These are phyloP conservation scores for Pelmatolapia mariae DNA, from an alignment of 2,113 vertebrate species.

Conservation along the genomic window DNA sequence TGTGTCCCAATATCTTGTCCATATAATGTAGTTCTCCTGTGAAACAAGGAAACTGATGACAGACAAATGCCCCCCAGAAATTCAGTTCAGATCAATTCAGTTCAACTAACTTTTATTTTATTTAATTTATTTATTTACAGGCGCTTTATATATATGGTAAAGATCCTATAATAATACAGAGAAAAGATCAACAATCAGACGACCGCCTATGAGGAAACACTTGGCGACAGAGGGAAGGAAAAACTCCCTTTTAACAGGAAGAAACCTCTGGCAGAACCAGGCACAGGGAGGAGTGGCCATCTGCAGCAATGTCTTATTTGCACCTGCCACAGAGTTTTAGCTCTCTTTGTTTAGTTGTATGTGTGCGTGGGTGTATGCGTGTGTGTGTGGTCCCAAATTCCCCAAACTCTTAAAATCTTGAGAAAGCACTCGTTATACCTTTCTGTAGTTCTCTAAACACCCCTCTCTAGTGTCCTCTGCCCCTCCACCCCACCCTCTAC, in stretches of 20 bases:
- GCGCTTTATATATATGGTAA: neutral
- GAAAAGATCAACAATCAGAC: neutral
- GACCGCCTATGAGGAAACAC: neutral
- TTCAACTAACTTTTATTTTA: neutral
- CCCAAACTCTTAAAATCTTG: neutral
- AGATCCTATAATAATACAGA: neutral
- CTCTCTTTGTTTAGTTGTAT: neutral
- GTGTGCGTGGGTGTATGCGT: neutral
- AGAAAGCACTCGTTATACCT: slow-evolving; percentile 21
- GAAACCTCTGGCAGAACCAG: neutral
- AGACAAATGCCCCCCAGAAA: neutral
- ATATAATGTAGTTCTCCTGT: neutral
- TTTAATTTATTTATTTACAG: neutral
- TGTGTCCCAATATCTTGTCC: neutral
- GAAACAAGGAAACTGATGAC: neutral
- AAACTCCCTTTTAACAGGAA: neutral
- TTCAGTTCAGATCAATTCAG: neutral
- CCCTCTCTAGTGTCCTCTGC: neutral
- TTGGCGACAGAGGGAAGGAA: neutral
- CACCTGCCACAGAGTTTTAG: neutral
- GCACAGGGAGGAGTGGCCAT: neutral
- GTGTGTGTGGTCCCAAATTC: neutral
- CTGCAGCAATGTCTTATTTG: neutral
- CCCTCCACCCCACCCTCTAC: neutral
- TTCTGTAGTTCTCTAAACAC: slow-evolving; percentile 16